These are phyloP conservation scores for Cheumatopsyche charites DNA, from an alignment of 1,140 invertebrate species.

Conservation along the genomic window DNA sequence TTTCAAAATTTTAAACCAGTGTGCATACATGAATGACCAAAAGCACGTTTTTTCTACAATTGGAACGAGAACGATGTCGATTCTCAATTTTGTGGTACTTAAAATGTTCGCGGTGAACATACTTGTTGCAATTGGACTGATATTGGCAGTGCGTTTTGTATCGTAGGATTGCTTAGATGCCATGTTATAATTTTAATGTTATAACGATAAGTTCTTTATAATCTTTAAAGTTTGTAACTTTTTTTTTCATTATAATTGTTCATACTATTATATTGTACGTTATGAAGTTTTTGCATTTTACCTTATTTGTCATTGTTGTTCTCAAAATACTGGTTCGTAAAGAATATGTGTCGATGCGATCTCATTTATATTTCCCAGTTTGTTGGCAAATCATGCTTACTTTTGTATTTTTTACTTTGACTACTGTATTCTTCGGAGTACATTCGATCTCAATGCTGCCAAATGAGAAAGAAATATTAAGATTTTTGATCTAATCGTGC, in stretches of 20 bases:
- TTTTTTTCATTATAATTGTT: background rate
- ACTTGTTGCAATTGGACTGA: conserved; percentile 2
- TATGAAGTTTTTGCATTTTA: background rate
- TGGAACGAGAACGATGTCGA: conserved; percentile 7
- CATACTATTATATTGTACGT: background rate
- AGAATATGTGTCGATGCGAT: conserved; percentile 18
- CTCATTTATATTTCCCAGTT: conserved; percentile 26
- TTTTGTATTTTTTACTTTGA: conserved; percentile 2
- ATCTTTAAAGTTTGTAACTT: conserved; percentile 11
- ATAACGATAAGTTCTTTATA: conserved; percentile 4
- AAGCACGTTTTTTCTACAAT: background rate
- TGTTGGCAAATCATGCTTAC: conserved; percentile 2
- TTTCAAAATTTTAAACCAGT: conserved; percentile 1
- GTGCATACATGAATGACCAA: background rate
- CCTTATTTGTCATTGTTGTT: conserved; percentile 2
- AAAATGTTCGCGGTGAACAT: conserved; percentile 1
- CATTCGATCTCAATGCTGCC: conserved; percentile 37
- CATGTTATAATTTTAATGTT: conserved; percentile 36
- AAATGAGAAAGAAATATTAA: conserved; percentile 28
- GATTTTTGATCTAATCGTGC: background rate
- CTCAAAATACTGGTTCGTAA: background rate
- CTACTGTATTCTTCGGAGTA: background rate
- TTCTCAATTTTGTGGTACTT: conserved; percentile 20
- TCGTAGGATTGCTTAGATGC: conserved; percentile 28
- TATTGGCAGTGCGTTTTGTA: conserved; percentile 11